A percentile compares a stretch with the other conserved stretches of the same genome.
These are phyloP conservation scores for Fulica atra DNA, from an alignment of 2,113 vertebrate species.

Conservation along the genomic window DNA sequence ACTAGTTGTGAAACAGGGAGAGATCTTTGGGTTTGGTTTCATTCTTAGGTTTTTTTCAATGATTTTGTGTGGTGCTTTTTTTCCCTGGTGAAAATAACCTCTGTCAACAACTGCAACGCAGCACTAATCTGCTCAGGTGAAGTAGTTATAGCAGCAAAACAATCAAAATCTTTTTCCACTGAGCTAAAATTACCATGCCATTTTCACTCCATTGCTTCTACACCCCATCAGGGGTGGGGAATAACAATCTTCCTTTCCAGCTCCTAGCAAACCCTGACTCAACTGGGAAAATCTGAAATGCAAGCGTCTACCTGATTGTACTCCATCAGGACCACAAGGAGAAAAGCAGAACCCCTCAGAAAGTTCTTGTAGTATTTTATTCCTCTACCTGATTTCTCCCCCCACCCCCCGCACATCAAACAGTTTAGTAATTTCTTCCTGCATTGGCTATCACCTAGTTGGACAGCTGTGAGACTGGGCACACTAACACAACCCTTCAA, in stretches of 20 bases:
- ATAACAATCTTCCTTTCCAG: not conserved
- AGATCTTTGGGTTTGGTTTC: not conserved
- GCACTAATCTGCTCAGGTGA: not conserved
- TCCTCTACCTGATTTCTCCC: not conserved
- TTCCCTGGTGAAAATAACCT: not conserved
- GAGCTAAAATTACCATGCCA: not conserved
- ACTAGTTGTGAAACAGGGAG: not conserved
- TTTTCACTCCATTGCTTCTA: not conserved
- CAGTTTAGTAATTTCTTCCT: not conserved
- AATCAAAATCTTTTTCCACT: not conserved
- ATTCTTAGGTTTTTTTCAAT: no score
- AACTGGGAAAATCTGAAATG: not conserved
- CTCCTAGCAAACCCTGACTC: not conserved
- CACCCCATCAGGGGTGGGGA: no score
- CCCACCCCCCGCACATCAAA: no score
- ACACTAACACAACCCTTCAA: not conserved
- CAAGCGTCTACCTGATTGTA: rapidly evolving
- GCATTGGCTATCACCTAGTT: rapidly evolving
- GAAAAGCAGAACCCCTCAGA: not conserved
- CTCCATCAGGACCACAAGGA: not conserved
- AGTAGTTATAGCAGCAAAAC: not conserved
- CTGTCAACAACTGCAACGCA: not conserved
- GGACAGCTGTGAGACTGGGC: not conserved
- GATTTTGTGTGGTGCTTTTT: not conserved
- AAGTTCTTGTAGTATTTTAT: not conserved